Conservation (phyloP, 2,113 vertebrate species). For the Heptranchias perlo region DNA sequence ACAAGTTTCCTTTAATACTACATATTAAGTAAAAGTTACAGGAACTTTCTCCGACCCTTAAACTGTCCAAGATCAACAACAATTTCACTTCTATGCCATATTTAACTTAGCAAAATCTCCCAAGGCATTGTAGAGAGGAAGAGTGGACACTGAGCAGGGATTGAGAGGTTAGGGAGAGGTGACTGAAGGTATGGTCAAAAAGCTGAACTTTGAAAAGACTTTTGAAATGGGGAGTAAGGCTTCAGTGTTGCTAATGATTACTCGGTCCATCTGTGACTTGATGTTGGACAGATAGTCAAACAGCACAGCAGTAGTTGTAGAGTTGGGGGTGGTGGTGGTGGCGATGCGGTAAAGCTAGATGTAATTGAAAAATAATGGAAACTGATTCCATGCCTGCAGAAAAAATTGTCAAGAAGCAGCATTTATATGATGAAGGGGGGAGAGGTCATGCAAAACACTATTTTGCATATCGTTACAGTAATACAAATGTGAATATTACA, state of each 20-base stretch:
- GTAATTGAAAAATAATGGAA: not conserved
- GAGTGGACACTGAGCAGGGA: not conserved
- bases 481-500: not conserved
- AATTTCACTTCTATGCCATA: not conserved
- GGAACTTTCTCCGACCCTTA: not conserved
- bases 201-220: not conserved
- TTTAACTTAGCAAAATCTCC: not conserved
- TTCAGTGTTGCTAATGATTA: not conserved
- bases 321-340: not conserved
- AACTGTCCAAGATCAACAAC: not conserved
- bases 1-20: not conserved
- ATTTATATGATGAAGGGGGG: not conserved
- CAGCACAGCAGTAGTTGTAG: not conserved
- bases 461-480: not conserved
- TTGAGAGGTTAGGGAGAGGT: not conserved
- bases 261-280: not conserved
- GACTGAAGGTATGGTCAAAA: not conserved
- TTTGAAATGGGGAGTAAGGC: not conserved
- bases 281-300: not conserved
- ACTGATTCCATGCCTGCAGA: not conserved
- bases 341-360: not conserved
- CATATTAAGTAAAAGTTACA: not conserved
- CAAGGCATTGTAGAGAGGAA: not conserved
- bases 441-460: not conserved
- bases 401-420: not conserved